A percentile compares a stretch with the other conserved stretches of the same genome.
phyloP scores from a whole-genome alignment of 2,888 invertebrate species.

The Meteorus colon region DNA sequence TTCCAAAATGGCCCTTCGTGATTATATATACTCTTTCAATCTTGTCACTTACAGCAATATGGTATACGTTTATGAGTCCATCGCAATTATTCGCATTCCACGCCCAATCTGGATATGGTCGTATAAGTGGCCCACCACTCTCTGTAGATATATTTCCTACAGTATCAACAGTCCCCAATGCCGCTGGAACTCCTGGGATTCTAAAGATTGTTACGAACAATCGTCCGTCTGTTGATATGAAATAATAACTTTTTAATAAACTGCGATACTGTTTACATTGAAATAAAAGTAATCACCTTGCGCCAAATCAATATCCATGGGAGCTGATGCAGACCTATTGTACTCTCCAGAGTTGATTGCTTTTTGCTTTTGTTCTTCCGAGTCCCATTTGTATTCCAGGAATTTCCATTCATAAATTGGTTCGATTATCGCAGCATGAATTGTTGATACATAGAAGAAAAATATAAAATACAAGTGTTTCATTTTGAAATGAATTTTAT shows the following conservation, averaged over 20 bases:
- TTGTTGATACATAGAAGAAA: no score
- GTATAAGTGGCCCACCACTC: conserved; percentile 73
- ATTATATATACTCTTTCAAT: no score
- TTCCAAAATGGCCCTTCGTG: no score
- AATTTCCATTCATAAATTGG: conserved; percentile 81
- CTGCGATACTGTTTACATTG: no score
- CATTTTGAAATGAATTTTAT: no score
- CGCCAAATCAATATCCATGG: conserved; percentile 48
- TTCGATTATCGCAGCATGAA: neutral
- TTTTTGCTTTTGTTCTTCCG: conserved; percentile 74
- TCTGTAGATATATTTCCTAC: conserved; percentile 54
- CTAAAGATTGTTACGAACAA: conserved; percentile 82
- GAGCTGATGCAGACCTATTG: conserved; percentile 39
- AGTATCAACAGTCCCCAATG: conserved; percentile 77
- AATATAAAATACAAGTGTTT: no score
- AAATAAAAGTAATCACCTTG: no score
- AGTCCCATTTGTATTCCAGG: conserved; percentile 81
- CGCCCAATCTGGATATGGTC: conserved; percentile 79
- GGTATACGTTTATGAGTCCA: conserved; percentile 83
- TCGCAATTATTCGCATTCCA: conserved; percentile 79
- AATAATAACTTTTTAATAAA: no score
- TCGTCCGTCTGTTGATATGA: conserved; percentile 47
- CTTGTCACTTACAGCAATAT: conserved; percentile 78
- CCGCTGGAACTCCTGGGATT: conserved; percentile 79
- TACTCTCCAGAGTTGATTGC: conserved; percentile 75